Evolutionary conservation across 2,113 vertebrate genomes (phyloP).

Genomic region (Boleophthalmus pectinirostris): DNA sequence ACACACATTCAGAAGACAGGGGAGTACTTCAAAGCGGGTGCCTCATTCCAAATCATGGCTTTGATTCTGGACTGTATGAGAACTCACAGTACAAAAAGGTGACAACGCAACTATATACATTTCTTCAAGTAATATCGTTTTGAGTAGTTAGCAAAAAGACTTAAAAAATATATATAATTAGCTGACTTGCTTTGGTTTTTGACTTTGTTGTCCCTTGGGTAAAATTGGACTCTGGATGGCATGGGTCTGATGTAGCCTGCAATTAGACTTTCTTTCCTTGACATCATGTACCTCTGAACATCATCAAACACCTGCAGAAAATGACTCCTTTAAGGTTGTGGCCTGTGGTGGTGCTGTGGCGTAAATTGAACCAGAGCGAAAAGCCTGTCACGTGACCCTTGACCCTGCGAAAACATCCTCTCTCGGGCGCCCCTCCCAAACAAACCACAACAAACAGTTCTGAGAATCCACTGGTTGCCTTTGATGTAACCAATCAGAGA

Average conservation of each 20-base stretch:
- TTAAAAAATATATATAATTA: neutral
- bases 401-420: slow-evolving; percentile 32
- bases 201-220: neutral
- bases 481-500: slow-evolving; percentile 65
- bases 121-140: neutral
- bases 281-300: neutral
- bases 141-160: neutral
- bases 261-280: slow-evolving; percentile 7
- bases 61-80: neutral
- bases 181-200: neutral
- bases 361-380: slow-evolving; percentile 34
- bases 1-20: slow-evolving; percentile 1
- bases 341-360: slow-evolving; percentile 27
- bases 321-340: slow-evolving; percentile 24
- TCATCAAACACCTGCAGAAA: slow-evolving; percentile 10
- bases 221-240: neutral
- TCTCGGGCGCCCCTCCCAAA: slow-evolving; percentile 50
- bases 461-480: slow-evolving; percentile 52
- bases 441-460: slow-evolving; percentile 66
- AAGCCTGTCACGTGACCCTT: slow-evolving; percentile 40
- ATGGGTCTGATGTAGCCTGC: neutral
- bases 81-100: neutral
- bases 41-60: neutral
- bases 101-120: neutral
- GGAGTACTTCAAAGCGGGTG: slow-evolving; percentile 2